These are phyloP conservation scores for Hippopotamyrus pictus DNA, from an alignment of 2,797 vertebrate species.

Conservation along the genomic window DNA sequence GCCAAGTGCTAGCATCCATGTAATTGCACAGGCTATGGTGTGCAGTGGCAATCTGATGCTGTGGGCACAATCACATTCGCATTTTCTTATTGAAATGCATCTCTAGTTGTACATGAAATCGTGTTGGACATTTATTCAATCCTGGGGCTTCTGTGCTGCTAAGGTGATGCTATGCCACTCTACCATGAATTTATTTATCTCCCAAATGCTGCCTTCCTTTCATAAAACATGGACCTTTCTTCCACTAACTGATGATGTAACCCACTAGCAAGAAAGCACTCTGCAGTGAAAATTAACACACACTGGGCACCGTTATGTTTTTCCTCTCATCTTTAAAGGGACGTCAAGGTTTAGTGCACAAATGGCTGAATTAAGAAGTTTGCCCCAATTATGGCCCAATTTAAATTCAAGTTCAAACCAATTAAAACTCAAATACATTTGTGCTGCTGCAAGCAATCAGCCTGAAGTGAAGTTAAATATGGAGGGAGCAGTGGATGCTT, in stretches of 20 bases:
- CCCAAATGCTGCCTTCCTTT: not conserved
- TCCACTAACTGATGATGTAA: constrained; percentile 3
- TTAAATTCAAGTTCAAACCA: constrained; percentile 8
- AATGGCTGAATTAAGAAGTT: not conserved
- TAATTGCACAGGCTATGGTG: not conserved
- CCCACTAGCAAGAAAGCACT: not conserved
- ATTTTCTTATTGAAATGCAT: not conserved
- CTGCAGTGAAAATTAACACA: not conserved
- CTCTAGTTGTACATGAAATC: not conserved
- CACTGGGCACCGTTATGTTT: not conserved
- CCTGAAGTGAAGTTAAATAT: not conserved
- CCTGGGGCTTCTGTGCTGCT: not conserved
- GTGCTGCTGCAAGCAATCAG: not conserved
- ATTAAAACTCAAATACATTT: not conserved
- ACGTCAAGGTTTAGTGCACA: not conserved
- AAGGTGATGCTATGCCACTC: not conserved
- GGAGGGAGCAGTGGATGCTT: not conserved
- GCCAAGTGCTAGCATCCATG: not conserved
- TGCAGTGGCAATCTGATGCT: not conserved
- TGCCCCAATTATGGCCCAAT: not conserved
- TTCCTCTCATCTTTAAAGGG: not conserved
- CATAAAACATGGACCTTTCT: not conserved
- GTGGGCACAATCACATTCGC: not conserved
- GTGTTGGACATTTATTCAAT: not conserved
- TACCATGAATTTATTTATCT: not conserved